Evolutionary conservation across 2,888 invertebrate genomes (phyloP).

Genomic region (Polydrusus cervinus): DNA sequence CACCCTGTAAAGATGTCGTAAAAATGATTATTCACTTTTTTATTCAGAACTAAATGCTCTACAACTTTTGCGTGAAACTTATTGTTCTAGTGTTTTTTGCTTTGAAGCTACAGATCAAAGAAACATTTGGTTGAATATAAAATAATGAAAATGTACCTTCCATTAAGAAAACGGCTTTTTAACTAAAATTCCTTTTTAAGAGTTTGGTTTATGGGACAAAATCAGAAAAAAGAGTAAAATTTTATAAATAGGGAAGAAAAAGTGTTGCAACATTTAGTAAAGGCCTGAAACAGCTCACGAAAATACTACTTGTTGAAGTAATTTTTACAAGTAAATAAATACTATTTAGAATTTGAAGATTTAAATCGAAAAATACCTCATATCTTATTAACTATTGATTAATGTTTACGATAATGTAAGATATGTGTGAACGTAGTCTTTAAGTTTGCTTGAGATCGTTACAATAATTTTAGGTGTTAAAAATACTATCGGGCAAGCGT

Average conservation of each 20-base stretch:
- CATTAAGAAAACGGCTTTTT: no score
- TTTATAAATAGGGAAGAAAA: neutral
- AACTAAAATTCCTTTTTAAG: no score
- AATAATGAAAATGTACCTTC: no score
- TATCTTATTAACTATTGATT: constrained; percentile 54
- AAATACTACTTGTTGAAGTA: constrained; percentile 53
- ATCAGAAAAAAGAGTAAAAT: no score
- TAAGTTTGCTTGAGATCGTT: constrained; percentile 26
- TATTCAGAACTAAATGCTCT: no score
- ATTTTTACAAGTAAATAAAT: constrained; percentile 46
- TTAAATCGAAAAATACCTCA: constrained; percentile 53
- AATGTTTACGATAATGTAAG: constrained; percentile 52
- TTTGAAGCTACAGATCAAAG: no score
- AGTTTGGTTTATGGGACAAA: no score
- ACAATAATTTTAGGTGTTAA: constrained; percentile 37
- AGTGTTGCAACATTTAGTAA: constrained; percentile 37
- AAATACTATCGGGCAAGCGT: constrained; percentile 22
- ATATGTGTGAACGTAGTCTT: constrained; percentile 42
- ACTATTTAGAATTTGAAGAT: constrained; percentile 46
- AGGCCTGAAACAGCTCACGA: constrained; percentile 40
- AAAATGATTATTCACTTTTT: no score
- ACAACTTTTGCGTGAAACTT: no score
- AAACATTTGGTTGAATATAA: no score
- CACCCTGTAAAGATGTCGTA: no score
- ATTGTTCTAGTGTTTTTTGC: no score